These are phyloP conservation scores for Ciconia nigra DNA, from an alignment of 2,797 vertebrate species.

Conservation along the genomic window DNA sequence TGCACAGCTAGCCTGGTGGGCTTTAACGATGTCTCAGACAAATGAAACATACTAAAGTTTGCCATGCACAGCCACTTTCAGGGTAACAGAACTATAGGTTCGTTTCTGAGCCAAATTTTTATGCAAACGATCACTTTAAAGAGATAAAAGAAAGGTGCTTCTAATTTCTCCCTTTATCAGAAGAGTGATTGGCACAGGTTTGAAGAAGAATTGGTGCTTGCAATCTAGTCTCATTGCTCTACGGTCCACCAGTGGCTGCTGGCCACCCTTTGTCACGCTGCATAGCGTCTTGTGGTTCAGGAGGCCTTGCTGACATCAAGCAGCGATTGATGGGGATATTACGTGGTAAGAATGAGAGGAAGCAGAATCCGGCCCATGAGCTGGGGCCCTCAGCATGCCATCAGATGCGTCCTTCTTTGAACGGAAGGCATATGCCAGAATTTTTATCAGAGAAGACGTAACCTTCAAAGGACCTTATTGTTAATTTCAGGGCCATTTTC, in stretches of 20 bases:
- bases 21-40: conserved; percentile 62
- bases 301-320: neutral
- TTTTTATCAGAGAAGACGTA: neutral
- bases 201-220: neutral
- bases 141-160: conserved; percentile 32
- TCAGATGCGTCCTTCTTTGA: neutral
- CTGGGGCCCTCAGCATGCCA: neutral
- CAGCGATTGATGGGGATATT: neutral
- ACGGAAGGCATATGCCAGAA: neutral
- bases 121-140: conserved; percentile 15
- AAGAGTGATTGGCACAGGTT: neutral
- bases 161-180: conserved; percentile 10
- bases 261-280: neutral
- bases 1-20: conserved; percentile 30
- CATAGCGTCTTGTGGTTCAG: neutral
- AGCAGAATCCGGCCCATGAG: neutral
- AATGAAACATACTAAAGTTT: conserved; percentile 64
- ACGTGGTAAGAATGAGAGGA: neutral
- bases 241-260: neutral
- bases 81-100: neutral
- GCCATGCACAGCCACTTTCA: conserved; percentile 33
- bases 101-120: conserved; percentile 22
- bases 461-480: conserved; percentile 1
- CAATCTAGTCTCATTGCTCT: neutral
- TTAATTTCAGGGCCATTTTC: neutral